phyloP scores from a whole-genome alignment of 2,888 invertebrate genomes.

The Stenichneumon culpator region DNA sequence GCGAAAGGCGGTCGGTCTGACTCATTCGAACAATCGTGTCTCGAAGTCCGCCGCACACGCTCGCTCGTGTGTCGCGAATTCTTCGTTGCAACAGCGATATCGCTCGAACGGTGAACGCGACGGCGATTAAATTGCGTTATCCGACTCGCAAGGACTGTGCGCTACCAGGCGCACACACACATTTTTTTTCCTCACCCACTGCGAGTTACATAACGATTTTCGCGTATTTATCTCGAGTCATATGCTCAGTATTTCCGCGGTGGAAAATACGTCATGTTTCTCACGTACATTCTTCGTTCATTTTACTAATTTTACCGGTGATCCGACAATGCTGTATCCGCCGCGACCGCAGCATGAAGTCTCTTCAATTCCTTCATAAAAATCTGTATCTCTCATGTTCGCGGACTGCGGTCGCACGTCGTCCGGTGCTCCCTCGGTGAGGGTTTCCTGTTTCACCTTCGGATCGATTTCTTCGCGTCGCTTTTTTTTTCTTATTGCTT shows the following conservation, averaged over 20 bases:
- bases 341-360: not conserved
- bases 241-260: not conserved
- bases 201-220: slow-evolving; percentile 46
- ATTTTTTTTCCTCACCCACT: slow-evolving; percentile 17
- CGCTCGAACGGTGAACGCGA: slow-evolving; percentile 41
- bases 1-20: slow-evolving; percentile 23
- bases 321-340: not conserved
- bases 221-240: not conserved
- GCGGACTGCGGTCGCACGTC: slow-evolving; percentile 15
- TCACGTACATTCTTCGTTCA: not conserved
- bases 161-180: not conserved
- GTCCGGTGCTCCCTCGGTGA: slow-evolving; percentile 25
- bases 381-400: slow-evolving; percentile 33
- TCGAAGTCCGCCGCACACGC: not conserved
- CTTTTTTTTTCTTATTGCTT: not conserved
- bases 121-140: slow-evolving; percentile 44
- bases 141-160: slow-evolving; percentile 25
- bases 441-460: slow-evolving; percentile 39
- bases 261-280: not conserved
- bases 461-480: slow-evolving; percentile 39
- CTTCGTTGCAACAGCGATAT: slow-evolving; percentile 37
- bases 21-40: slow-evolving; percentile 42
- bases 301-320: not conserved
- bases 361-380: not conserved
- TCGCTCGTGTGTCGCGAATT: slow-evolving; percentile 34